These are phyloP conservation scores for Zosterops lateralis DNA, from an alignment of 2,113 vertebrate species.

Conservation along the genomic window DNA sequence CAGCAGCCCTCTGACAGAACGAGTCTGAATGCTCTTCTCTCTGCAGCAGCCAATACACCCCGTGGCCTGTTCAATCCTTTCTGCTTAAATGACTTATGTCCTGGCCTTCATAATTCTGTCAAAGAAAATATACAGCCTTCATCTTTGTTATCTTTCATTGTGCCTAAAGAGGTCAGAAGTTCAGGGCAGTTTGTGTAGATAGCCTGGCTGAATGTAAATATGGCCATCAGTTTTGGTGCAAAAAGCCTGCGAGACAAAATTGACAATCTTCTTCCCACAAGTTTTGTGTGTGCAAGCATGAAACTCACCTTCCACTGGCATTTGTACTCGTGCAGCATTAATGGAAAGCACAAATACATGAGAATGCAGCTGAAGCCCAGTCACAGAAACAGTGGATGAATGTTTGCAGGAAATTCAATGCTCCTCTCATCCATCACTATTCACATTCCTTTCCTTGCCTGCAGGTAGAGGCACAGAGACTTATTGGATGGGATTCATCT, in stretches of 20 bases:
- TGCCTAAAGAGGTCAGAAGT: constrained; percentile 68
- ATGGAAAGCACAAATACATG: constrained; percentile 4
- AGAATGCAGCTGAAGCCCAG: not conserved
- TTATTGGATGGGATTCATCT: constrained; percentile 61
- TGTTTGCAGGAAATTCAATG: constrained; percentile 53
- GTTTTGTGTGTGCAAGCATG: constrained; percentile 50
- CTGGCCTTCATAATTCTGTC: constrained; percentile 62
- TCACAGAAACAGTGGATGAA: constrained; percentile 2
- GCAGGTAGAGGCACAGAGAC: constrained; percentile 43
- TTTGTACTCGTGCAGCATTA: not conserved
- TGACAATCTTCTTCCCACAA: constrained; percentile 48
- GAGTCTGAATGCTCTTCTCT: not conserved
- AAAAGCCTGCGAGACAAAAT: constrained; percentile 28
- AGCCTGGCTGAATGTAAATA: constrained; percentile 57
- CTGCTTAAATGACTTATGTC: constrained; percentile 61
- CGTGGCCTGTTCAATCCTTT: not conserved
- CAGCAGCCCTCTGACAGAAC: not conserved
- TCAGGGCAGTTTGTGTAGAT: constrained; percentile 42
- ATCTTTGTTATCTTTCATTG: constrained; percentile 67
- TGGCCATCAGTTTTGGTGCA: constrained; percentile 41
- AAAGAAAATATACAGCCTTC: constrained; percentile 64
- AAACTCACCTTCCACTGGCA: constrained; percentile 7
- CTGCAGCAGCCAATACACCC: not conserved
- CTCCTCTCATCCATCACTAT: constrained; percentile 60
- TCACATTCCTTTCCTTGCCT: constrained; percentile 52